Conservation (phyloP, 1,140 invertebrate genomes). For the Drosophila bocqueti region DNA sequence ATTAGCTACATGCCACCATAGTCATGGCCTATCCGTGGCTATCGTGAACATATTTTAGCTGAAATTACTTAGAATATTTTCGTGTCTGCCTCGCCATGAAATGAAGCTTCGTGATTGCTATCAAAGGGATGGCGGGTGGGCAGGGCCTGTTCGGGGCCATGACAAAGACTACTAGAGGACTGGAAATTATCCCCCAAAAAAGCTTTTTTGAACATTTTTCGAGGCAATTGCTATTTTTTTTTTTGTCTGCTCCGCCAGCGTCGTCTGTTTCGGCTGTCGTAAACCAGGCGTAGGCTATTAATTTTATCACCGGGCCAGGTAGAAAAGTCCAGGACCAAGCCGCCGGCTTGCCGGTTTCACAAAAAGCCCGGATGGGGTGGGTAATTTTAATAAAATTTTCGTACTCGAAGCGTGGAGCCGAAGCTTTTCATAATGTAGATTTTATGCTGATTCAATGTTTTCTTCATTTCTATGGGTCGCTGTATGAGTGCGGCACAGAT, state of each 20-base stretch:
- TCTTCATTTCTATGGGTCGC: constrained; percentile 39
- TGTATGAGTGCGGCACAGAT: constrained; percentile 46
- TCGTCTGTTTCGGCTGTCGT: constrained; percentile 47
- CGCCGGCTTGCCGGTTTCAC: constrained; percentile 20
- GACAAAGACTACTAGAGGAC: constrained; percentile 31
- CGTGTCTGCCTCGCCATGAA: constrained; percentile 48
- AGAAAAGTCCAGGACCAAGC: constrained; percentile 36
- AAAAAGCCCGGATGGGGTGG: constrained; percentile 33
- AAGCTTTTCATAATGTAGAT: constrained; percentile 67
- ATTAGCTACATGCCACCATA: constrained; percentile 47
- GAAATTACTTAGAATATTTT: constrained; percentile 58
- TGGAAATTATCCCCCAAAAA: constrained; percentile 53
- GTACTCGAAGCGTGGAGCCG: constrained; percentile 55
- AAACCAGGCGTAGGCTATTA: constrained; percentile 68
- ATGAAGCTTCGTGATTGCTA: constrained; percentile 44
- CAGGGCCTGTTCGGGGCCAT: not conserved
- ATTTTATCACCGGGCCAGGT: constrained; percentile 59
- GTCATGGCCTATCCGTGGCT: constrained; percentile 41
- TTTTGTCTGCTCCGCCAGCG: constrained; percentile 5
- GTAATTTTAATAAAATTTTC: constrained; percentile 67
- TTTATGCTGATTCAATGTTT: constrained; percentile 69
- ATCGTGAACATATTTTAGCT: constrained; percentile 53
- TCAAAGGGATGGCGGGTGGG: constrained; percentile 30
- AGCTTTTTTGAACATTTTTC: constrained; percentile 60
- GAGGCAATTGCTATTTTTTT: constrained; percentile 50